Evolutionary conservation across 2,888 invertebrate genomes (phyloP).

Genomic region (Linyphia triangularis): DNA sequence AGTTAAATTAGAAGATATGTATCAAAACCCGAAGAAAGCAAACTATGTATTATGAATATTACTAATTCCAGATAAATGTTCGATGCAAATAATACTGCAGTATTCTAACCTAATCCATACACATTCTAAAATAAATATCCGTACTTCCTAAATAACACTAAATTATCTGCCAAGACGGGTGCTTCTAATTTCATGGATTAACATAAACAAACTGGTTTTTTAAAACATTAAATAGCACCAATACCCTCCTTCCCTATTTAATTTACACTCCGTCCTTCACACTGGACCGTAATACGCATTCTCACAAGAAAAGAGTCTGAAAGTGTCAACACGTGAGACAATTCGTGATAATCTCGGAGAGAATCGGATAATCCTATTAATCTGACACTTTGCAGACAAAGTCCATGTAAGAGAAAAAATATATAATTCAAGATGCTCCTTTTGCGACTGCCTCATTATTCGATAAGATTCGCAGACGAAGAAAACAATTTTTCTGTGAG

Average conservation of each 20-base stretch:
- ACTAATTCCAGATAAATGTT: no score
- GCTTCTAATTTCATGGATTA: no score
- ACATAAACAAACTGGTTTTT: conserved; percentile 16
- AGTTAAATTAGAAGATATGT: no score
- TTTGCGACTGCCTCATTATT: conserved; percentile 27
- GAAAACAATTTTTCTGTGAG: conserved; percentile 44
- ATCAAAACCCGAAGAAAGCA: no score
- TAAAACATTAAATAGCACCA: neutral
- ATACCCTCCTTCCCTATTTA: neutral
- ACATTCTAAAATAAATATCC: no score
- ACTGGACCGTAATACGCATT: no score
- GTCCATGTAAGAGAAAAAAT: neutral
- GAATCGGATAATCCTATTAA: conserved; percentile 64
- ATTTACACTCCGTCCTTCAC: neutral
- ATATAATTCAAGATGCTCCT: conserved; percentile 5
- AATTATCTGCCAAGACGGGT: no score
- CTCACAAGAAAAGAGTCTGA: neutral
- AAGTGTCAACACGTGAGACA: conserved; percentile 16
- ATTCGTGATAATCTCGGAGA: conserved; percentile 41
- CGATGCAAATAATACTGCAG: no score
- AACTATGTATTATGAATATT: no score
- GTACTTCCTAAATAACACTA: no score
- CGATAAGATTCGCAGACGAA: conserved; percentile 10
- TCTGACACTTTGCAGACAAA: conserved; percentile 30
- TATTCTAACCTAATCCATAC: no score